phyloP scores from a whole-genome alignment of 2,888 invertebrate species.

The Acleris holmiana region DNA sequence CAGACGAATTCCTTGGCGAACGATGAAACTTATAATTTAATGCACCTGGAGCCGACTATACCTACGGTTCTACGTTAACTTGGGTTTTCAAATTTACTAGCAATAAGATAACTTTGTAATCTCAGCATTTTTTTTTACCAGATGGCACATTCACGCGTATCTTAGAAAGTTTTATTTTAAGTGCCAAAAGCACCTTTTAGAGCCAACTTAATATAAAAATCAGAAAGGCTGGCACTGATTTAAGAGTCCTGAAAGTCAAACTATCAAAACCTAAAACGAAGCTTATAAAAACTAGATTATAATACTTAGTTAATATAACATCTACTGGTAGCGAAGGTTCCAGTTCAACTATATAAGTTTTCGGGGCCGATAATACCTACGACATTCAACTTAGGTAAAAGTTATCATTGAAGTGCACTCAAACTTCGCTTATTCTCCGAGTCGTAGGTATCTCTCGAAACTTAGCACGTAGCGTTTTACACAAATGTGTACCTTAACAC shows the following conservation, averaged over 20 bases:
- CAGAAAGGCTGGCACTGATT: background rate
- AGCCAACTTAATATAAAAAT: too few relatives aligned
- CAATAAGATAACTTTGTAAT: constrained; percentile 13
- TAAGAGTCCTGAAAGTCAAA: background rate
- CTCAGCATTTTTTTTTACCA: background rate
- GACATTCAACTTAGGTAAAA: constrained; percentile 60
- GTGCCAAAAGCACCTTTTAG: too few relatives aligned
- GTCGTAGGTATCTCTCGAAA: constrained; percentile 71
- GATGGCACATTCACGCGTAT: too few relatives aligned
- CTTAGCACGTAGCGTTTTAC: constrained; percentile 75
- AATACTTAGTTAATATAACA: constrained; percentile 1
- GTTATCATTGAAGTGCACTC: constrained; percentile 74
- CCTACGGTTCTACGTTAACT: background rate
- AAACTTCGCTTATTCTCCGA: constrained; percentile 68
- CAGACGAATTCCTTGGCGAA: constrained; percentile 50
- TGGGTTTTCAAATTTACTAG: constrained; percentile 4
- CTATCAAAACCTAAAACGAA: background rate
- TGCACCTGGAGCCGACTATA: constrained; percentile 46
- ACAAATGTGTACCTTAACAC: constrained; percentile 73
- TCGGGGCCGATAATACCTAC: constrained; percentile 15
- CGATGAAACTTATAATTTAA: constrained; percentile 54
- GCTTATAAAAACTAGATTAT: background rate
- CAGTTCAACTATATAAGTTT: background rate
- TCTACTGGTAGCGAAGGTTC: background rate
- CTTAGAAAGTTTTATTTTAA: background rate